These are phyloP conservation scores for Platycnemis pennipes DNA, from an alignment of 2,888 invertebrate species.

Conservation along the genomic window DNA sequence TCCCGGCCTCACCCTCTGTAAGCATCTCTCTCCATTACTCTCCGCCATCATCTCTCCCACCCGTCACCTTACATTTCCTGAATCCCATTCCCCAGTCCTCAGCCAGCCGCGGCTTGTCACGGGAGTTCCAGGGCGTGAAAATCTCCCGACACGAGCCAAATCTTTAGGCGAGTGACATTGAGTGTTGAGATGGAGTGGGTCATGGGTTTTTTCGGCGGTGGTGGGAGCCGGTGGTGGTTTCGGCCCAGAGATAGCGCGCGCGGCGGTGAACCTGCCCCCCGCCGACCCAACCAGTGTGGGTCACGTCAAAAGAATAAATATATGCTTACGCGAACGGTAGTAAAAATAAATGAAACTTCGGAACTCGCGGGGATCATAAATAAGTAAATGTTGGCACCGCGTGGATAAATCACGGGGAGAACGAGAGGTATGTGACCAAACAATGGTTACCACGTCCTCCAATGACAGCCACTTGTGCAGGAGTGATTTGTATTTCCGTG, in stretches of 20 bases:
- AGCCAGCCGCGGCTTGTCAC: not conserved
- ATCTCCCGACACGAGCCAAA: not conserved
- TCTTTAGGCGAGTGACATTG: not conserved
- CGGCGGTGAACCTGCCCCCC: not conserved
- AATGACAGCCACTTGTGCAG: not conserved
- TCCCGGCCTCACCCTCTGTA: not conserved
- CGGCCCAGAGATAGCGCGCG: not conserved
- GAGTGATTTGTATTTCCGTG: not conserved
- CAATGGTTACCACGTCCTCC: not conserved
- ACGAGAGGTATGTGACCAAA: not conserved
- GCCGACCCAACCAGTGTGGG: not conserved
- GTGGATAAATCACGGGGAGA: not conserved
- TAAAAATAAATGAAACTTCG: not conserved
- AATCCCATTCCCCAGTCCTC: not conserved
- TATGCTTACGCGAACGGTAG: not conserved
- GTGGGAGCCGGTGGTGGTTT: not conserved
- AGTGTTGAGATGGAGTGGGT: not conserved
- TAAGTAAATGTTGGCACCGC: not conserved
- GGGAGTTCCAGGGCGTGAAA: slow-evolving; percentile 35
- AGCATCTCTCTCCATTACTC: not conserved
- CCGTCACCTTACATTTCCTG: slow-evolving; percentile 41
- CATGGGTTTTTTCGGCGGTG: not conserved
- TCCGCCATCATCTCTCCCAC: not conserved
- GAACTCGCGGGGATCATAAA: not conserved
- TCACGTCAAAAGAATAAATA: not conserved